A percentile compares a stretch with the other conserved stretches of the same genome.
Evolutionary conservation across 2,797 vertebrate genomes (phyloP).

Genomic region (Sarcophilus harrisii): DNA sequence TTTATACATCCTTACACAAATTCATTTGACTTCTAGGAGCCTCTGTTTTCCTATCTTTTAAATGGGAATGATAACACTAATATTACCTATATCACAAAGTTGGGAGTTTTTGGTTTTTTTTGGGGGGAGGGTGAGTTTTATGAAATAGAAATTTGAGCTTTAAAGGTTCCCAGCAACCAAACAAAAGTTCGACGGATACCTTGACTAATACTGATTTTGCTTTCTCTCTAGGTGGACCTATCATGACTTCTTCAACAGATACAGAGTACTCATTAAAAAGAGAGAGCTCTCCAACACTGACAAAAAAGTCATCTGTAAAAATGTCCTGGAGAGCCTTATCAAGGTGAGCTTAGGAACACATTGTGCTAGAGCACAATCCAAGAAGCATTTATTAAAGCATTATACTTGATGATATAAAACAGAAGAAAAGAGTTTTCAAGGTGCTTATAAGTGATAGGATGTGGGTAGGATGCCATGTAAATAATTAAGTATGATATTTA

Average conservation of each 20-base stretch:
- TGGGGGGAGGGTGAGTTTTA: no score
- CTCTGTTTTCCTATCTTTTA: neutral
- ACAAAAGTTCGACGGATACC: neutral
- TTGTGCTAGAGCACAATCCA: neutral
- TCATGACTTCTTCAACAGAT: slow-evolving; percentile 94
- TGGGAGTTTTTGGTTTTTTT: no score
- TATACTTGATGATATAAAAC: neutral
- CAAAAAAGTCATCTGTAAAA: slow-evolving; percentile 91
- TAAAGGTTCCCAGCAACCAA: neutral
- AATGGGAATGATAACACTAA: neutral
- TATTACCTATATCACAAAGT: neutral
- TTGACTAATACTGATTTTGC: slow-evolving; percentile 25
- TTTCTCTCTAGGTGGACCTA: slow-evolving; percentile 94
- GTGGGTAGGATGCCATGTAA: neutral
- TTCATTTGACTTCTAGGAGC: neutral
- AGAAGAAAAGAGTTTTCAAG: neutral
- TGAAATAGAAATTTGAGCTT: neutral
- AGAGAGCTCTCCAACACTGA: slow-evolving; percentile 87
- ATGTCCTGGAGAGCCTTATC: slow-evolving; percentile 90
- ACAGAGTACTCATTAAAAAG: slow-evolving; percentile 93
- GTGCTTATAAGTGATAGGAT: neutral
- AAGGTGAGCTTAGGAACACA: slow-evolving; percentile 87
- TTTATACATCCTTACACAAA: neutral
- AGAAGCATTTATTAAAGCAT: neutral
- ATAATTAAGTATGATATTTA: no score